Conservation (phyloP, 2,113 vertebrate genomes). For the Percopsis transmontana region DNA sequence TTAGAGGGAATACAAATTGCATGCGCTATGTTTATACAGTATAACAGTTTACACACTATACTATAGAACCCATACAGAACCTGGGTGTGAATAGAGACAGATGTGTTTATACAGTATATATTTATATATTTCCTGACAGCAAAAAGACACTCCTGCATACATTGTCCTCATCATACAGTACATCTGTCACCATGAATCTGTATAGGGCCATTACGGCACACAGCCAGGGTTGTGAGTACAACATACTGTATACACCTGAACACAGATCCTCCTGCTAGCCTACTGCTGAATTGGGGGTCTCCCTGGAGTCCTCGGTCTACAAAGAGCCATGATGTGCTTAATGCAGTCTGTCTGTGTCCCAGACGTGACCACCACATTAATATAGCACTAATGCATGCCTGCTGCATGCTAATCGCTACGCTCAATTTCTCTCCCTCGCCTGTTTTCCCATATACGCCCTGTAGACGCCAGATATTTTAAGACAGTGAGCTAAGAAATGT, state of each 20-base stretch:
- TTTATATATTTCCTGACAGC: conserved; percentile 23
- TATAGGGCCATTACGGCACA: not conserved
- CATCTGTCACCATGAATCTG: not conserved
- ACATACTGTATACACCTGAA: conserved; percentile 1
- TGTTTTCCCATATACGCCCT: conserved; percentile 20
- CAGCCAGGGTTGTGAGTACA: not conserved
- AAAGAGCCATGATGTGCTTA: conserved; percentile 70
- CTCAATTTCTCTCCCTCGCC: conserved; percentile 25
- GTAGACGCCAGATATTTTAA: conserved; percentile 38
- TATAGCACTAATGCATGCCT: conserved; percentile 65
- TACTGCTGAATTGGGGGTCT: conserved; percentile 42
- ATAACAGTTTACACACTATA: conserved; percentile 37
- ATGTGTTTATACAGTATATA: conserved; percentile 40
- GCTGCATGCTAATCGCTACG: conserved; percentile 67
- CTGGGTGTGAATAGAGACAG: conserved; percentile 57
- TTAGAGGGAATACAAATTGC: conserved; percentile 31
- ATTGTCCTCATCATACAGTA: conserved; percentile 9
- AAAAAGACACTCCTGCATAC: conserved; percentile 28
- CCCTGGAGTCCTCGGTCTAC: conserved; percentile 68
- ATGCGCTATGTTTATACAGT: conserved; percentile 49
- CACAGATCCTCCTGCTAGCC: conserved; percentile 54
- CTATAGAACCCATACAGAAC: conserved; percentile 43
- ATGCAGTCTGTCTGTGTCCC: conserved; percentile 70
- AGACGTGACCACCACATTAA: conserved; percentile 75
- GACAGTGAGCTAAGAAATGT: conserved; percentile 4